Evolutionary conservation across 2,113 vertebrate species (phyloP).

Genomic region (Petaurus breviceps): DNA sequence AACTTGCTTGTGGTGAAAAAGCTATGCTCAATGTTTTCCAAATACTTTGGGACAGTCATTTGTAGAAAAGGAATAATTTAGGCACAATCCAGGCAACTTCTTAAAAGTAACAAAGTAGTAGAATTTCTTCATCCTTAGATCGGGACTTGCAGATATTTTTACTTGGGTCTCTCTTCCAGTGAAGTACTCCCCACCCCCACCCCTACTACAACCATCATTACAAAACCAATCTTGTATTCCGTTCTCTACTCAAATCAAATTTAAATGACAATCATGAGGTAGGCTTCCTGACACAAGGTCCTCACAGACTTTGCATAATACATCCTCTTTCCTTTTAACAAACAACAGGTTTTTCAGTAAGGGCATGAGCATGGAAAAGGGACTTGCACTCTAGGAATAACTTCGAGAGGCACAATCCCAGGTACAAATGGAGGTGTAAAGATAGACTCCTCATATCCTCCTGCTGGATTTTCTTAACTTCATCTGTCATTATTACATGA

Average conservation of each 20-base stretch:
- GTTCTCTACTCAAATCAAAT: background rate
- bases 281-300: background rate
- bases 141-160: background rate
- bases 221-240: background rate
- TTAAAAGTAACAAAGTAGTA: background rate
- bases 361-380: background rate
- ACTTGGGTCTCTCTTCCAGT: background rate
- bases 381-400: background rate
- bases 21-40: slow-evolving; percentile 38
- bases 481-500: background rate
- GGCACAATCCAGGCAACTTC: background rate
- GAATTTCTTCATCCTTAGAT: background rate
- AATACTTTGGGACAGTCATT: background rate
- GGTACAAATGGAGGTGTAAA: background rate
- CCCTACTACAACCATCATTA: background rate
- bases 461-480: background rate
- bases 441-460: background rate
- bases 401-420: background rate
- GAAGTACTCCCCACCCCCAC: background rate
- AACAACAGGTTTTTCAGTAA: background rate
- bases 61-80: background rate
- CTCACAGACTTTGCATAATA: background rate
- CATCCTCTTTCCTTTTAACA: background rate
- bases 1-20: slow-evolving; percentile 20
- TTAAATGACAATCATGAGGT: background rate